These are phyloP conservation scores for Mormyrus lacerda DNA, from an alignment of 2,113 vertebrate species.

Conservation along the genomic window DNA sequence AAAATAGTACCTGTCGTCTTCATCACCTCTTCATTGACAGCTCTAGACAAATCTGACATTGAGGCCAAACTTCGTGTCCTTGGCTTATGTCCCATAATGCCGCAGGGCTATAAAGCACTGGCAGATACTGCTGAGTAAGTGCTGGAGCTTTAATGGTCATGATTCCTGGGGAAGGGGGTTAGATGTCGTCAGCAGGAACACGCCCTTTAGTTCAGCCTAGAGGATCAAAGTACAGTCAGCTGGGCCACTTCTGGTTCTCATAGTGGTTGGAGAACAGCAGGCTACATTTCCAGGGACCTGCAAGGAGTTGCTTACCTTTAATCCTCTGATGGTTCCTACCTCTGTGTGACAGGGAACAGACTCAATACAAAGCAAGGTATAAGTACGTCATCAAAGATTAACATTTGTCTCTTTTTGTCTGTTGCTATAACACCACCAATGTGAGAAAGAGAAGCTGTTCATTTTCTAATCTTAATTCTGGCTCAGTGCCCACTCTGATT, in stretches of 20 bases:
- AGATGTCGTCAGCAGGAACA: neutral
- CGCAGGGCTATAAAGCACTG: neutral
- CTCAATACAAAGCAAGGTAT: neutral
- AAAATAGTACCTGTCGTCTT: neutral
- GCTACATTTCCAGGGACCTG: neutral
- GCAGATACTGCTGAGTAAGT: neutral
- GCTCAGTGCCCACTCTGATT: neutral
- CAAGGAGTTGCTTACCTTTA: neutral
- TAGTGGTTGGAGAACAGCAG: neutral
- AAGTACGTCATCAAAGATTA: neutral
- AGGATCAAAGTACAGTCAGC: constrained; percentile 23
- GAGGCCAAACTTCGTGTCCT: neutral
- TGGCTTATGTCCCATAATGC: neutral
- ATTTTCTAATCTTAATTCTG: neutral
- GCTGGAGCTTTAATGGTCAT: neutral
- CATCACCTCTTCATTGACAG: neutral
- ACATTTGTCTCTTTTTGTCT: neutral
- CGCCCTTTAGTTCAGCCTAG: constrained; percentile 13
- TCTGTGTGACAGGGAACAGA: neutral
- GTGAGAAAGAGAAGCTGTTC: neutral
- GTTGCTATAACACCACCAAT: neutral
- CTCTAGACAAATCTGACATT: neutral
- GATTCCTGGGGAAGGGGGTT: neutral
- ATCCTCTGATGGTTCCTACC: neutral
- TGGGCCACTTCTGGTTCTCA: neutral